Evolutionary conservation across 2,888 invertebrate genomes (phyloP).

Genomic region (Oasisia sp.): DNA sequence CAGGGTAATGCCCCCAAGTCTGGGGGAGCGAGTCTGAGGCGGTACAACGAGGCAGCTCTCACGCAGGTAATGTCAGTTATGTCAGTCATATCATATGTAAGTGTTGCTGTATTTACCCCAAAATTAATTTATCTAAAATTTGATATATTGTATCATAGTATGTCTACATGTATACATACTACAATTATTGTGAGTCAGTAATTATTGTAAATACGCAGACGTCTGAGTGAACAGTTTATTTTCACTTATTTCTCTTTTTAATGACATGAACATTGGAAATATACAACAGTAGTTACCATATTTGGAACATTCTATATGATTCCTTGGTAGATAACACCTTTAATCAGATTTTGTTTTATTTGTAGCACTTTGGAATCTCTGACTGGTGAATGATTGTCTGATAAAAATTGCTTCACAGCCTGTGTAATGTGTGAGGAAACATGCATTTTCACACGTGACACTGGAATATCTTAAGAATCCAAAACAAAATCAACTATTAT

Average conservation of each 20-base stretch:
- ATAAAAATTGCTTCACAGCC: neutral
- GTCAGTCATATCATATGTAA: no score
- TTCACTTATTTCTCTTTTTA: neutral
- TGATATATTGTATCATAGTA: no score
- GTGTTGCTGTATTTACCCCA: no score
- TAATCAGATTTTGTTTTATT: neutral
- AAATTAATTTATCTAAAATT: no score
- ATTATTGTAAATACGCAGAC: neutral
- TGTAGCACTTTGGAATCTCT: neutral
- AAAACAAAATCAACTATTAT: no score
- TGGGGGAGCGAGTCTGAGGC: slow-evolving; percentile 81
- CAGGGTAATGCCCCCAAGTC: slow-evolving; percentile 77
- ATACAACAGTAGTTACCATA: neutral
- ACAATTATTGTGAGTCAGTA: no score
- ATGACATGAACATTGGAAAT: no score
- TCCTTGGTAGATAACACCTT: neutral
- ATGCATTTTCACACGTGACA: no score
- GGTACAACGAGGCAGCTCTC: slow-evolving; percentile 83
- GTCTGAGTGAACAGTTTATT: neutral
- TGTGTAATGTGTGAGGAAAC: neutral
- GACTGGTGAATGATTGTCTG: neutral
- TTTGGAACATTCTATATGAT: neutral
- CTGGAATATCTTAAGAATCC: no score
- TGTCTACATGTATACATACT: neutral
- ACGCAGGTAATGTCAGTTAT: slow-evolving; percentile 71